A percentile compares a stretch with the other conserved stretches of the same genome.
These are phyloP conservation scores for Neoarius graeffei DNA, from an alignment of 2,113 vertebrate species.

Conservation along the genomic window DNA sequence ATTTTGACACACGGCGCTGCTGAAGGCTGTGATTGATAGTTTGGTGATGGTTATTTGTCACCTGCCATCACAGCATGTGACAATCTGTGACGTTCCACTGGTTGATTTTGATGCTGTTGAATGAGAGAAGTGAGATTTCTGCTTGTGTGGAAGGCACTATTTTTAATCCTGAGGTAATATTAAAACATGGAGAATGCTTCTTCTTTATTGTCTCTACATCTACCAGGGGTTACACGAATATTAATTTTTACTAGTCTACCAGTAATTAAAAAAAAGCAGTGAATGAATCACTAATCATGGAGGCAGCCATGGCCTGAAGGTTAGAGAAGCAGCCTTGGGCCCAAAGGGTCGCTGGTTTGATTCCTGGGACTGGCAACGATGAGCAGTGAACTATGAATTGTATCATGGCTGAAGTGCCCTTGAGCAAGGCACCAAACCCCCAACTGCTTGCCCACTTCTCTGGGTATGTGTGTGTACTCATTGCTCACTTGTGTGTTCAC, in stretches of 20 bases:
- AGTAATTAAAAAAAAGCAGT: not conserved
- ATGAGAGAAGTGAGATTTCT: conserved; percentile 39
- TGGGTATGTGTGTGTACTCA: too few relatives aligned
- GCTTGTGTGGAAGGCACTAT: conserved; percentile 27
- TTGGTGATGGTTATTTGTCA: conserved; percentile 60
- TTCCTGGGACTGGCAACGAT: too few relatives aligned
- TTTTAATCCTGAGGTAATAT: conserved; percentile 20
- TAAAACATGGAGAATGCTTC: not conserved
- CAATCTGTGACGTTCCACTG: conserved; percentile 46
- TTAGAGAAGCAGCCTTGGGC: too few relatives aligned
- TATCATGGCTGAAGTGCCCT: too few relatives aligned
- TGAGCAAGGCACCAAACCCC: too few relatives aligned
- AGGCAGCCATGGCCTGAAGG: too few relatives aligned
- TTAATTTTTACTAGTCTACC: not conserved
- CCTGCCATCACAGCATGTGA: conserved; percentile 56
- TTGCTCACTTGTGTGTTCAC: too few relatives aligned
- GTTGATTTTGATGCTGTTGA: conserved; percentile 51
- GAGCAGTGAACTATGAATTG: too few relatives aligned
- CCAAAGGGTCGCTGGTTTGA: too few relatives aligned
- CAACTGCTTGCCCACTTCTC: too few relatives aligned
- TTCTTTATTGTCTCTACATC: not conserved
- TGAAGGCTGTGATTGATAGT: conserved; percentile 62
- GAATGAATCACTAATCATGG: not conserved
- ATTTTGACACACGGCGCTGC: conserved; percentile 40
- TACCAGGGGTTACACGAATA: not conserved